phyloP scores from a whole-genome alignment of 2,797 vertebrate genomes.

The Anniella stebbinsi region DNA sequence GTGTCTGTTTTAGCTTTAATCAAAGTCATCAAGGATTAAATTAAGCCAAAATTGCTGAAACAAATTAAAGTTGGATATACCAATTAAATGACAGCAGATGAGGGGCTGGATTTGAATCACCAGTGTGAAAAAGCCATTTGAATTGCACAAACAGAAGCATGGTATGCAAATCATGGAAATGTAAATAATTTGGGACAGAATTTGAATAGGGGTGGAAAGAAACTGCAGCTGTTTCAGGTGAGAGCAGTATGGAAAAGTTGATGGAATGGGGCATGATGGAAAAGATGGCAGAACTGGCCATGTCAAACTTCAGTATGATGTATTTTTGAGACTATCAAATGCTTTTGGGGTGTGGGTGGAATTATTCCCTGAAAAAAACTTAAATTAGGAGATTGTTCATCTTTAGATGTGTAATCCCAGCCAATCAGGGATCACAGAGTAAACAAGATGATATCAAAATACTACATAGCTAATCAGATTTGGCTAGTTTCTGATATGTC shows the following conservation, averaged over 20 bases:
- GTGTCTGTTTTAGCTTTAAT: slow-evolving; percentile 1
- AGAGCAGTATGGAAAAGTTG: background rate
- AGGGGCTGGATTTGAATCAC: background rate
- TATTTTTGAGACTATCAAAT: background rate
- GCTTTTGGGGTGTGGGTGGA: accelerated
- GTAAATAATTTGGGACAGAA: background rate
- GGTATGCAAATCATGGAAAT: background rate
- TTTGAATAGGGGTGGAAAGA: background rate
- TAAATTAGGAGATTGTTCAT: background rate
- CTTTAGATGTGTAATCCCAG: background rate
- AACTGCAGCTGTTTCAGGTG: background rate
- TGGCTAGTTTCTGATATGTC: background rate
- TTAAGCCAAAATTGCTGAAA: background rate
- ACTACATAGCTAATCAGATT: background rate
- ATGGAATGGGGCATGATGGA: background rate
- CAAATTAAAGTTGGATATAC: background rate
- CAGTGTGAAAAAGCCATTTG: background rate
- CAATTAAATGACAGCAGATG: background rate
- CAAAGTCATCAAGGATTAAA: background rate
- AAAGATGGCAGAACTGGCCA: too few species aligned
- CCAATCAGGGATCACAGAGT: background rate
- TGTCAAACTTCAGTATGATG: background rate
- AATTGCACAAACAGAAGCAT: background rate
- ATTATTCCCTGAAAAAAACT: background rate
- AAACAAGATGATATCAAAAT: background rate